A percentile compares a stretch with the other conserved stretches of the same genome.
These are phyloP conservation scores for Chionoecetes opilio DNA, from an alignment of 1,140 invertebrate species.

Conservation along the genomic window DNA sequence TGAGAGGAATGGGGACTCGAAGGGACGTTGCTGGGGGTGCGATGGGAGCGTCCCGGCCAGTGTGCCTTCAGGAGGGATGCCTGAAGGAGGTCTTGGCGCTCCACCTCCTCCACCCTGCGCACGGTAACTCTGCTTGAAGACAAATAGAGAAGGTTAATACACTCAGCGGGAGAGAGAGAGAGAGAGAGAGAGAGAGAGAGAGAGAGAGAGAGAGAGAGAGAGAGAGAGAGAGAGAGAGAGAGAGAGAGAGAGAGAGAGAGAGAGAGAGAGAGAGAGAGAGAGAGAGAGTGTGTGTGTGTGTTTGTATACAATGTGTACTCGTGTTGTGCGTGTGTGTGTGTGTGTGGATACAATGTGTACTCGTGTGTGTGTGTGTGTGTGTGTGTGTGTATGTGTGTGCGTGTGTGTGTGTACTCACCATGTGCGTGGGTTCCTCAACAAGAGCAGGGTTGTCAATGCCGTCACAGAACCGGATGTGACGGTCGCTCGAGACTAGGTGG, in stretches of 20 bases:
- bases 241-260: too few species aligned
- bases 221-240: too few species aligned
- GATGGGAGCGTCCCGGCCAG: slow-evolving; percentile 76
- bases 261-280: too few species aligned
- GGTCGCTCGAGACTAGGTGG: slow-evolving; percentile 80
- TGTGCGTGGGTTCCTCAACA: slow-evolving; percentile 41
- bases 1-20: slow-evolving; percentile 67
- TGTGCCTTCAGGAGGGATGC: slow-evolving; percentile 80
- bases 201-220: too few species aligned
- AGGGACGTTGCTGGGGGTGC: slow-evolving; percentile 62
- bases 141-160: background rate
- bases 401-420: slow-evolving; percentile 42
- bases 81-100: background rate
- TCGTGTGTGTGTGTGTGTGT: slow-evolving; percentile 1
- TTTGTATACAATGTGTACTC: background rate
- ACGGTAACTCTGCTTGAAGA: slow-evolving; percentile 67
- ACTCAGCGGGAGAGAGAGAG: background rate
- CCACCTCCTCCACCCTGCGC: background rate
- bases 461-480: slow-evolving; percentile 81
- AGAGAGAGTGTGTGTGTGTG: too few species aligned
- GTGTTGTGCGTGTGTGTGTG: background rate
- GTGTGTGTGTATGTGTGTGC: background rate
- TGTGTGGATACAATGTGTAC: background rate
- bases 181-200: too few species aligned
- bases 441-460: slow-evolving; percentile 78